A percentile compares a stretch with the other conserved stretches of the same genome.
These are phyloP conservation scores for Zosterops pallidus DNA, from an alignment of 2,113 vertebrate species.

Conservation along the genomic window DNA sequence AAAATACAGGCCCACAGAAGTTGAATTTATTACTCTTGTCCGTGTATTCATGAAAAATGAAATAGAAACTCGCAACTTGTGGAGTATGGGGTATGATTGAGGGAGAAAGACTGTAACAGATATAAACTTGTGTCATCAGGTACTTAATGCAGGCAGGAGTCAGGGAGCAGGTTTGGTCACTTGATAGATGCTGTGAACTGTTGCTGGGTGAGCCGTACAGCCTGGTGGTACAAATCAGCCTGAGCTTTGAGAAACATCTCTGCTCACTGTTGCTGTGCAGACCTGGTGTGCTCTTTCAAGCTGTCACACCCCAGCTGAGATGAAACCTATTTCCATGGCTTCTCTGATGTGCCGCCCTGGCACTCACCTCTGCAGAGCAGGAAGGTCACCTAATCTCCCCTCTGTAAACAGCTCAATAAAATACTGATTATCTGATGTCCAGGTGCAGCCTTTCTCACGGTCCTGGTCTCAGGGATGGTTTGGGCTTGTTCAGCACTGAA, in stretches of 20 bases:
- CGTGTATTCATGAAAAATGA: background rate
- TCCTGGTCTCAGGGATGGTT: background rate
- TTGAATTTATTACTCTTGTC: background rate
- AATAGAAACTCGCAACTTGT: background rate
- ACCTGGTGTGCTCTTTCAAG: background rate
- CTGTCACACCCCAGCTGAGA: background rate
- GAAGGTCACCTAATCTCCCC: background rate
- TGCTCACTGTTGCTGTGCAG: background rate
- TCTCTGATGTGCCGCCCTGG: background rate
- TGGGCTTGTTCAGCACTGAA: accelerated
- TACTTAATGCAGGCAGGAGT: background rate
- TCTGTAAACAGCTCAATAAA: background rate
- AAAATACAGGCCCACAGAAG: background rate
- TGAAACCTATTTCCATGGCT: background rate
- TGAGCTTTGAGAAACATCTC: background rate
- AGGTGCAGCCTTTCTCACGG: background rate
- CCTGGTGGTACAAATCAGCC: background rate
- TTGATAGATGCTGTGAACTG: background rate
- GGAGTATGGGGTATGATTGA: background rate
- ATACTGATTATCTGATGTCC: background rate
- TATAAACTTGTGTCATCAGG: background rate
- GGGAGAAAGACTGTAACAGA: background rate
- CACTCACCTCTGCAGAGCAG: background rate
- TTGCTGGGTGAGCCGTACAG: background rate
- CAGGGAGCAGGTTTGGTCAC: background rate